Conservation (phyloP, 2,888 invertebrate species). For the Idaea aversata region DNA sequence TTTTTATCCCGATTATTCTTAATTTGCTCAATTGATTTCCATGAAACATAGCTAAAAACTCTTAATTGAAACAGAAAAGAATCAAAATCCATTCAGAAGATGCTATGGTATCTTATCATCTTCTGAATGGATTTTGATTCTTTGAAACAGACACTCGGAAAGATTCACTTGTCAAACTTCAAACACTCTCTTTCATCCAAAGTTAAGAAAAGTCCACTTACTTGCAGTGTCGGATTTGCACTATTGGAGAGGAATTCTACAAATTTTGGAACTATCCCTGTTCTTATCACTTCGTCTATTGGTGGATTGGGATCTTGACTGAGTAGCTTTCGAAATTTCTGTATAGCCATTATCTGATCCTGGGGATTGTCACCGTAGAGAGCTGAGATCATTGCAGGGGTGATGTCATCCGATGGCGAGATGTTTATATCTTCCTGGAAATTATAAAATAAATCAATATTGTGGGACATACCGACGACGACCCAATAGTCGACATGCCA, state of each 20-base stretch:
- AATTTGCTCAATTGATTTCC: background rate
- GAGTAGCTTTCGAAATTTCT: slow-evolving; percentile 95
- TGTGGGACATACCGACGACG: too few species aligned
- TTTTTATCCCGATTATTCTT: background rate
- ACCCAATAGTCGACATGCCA: too few species aligned
- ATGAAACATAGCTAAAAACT: too few species aligned
- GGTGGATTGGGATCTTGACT: slow-evolving; percentile 98
- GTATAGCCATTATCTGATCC: slow-evolving; percentile 92
- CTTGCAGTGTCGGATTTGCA: slow-evolving; percentile 92
- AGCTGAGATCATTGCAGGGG: slow-evolving; percentile 91
- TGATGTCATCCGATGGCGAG: slow-evolving; percentile 79
- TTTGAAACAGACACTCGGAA: too few species aligned
- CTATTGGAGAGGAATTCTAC: slow-evolving; percentile 93
- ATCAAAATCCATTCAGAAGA: too few species aligned
- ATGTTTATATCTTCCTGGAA: slow-evolving; percentile 74
- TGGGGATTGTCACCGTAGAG: slow-evolving; percentile 88
- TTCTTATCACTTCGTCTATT: slow-evolving; percentile 96
- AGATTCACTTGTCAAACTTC: too few species aligned
- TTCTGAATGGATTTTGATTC: too few species aligned
- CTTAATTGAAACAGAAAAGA: too few species aligned
- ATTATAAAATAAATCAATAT: background rate
- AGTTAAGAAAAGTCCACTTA: slow-evolving; percentile 45
- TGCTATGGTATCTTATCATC: too few species aligned
- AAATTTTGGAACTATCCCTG: slow-evolving; percentile 96
- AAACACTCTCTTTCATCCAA: too few species aligned